These are phyloP conservation scores for Lepus oiostolus DNA, from an alignment of 2,797 vertebrate species.

Conservation along the genomic window DNA sequence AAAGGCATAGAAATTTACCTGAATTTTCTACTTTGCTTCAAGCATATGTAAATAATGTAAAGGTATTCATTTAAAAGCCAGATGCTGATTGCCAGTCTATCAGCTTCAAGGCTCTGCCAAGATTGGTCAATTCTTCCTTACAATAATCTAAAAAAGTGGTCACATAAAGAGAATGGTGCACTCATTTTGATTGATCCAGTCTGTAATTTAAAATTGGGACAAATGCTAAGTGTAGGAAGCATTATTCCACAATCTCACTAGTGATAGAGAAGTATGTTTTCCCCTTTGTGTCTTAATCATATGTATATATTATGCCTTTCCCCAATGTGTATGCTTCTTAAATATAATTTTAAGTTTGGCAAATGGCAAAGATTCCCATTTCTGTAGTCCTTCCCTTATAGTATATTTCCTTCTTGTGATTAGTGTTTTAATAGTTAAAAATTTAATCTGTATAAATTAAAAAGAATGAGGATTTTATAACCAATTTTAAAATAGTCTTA, in stretches of 20 bases:
- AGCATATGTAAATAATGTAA: constrained; percentile 28
- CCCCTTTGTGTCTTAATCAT: not conserved
- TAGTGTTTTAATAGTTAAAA: not conserved
- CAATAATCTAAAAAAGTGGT: constrained; percentile 34
- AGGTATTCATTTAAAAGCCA: constrained; percentile 48
- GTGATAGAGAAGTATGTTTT: not conserved
- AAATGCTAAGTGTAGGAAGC: not conserved
- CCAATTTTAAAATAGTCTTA: not conserved
- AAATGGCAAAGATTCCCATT: not conserved
- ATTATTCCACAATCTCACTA: not conserved
- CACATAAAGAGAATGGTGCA: not conserved
- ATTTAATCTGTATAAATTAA: not conserved
- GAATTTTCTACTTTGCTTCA: constrained; percentile 20
- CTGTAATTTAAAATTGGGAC: not conserved
- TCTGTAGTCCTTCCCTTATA: not conserved
- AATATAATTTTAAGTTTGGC: not conserved
- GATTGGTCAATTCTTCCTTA: constrained; percentile 47
- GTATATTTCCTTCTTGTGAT: not conserved
- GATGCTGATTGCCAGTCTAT: not conserved
- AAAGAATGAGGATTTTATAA: constrained; percentile 19
- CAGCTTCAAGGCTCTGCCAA: constrained; percentile 15
- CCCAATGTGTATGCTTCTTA: not conserved
- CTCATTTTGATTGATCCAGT: not conserved
- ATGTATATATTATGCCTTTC: not conserved
- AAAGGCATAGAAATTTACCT: not conserved